Evolutionary conservation across 2,797 vertebrate genomes (phyloP).

Genomic region (Molothrus ater): DNA sequence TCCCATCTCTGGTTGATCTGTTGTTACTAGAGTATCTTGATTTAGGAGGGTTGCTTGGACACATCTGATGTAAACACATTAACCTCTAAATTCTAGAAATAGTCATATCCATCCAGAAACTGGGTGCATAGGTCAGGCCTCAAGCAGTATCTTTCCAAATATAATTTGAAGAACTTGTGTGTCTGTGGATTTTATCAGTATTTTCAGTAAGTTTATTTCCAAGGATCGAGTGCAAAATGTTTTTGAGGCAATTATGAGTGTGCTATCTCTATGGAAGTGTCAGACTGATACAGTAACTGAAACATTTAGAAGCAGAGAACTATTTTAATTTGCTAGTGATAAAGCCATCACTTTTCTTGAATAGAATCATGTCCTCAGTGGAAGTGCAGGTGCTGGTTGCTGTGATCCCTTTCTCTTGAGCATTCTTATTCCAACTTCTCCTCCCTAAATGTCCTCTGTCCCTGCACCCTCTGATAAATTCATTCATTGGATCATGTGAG

Average conservation of each 20-base stretch:
- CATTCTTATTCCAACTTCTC: not conserved
- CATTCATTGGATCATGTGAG: not conserved
- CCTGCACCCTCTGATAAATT: not conserved
- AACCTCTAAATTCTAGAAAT: not conserved
- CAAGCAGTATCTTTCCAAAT: not conserved
- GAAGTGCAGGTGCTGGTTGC: not conserved
- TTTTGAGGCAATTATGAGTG: not conserved
- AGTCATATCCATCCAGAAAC: not conserved
- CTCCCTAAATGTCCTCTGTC: not conserved
- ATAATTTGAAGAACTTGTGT: not conserved
- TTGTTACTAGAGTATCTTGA: not conserved
- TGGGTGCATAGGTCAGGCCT: not conserved
- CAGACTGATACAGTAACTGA: not conserved
- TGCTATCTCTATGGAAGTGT: not conserved
- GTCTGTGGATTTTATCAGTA: not conserved
- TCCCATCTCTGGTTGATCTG: rapidly evolving
- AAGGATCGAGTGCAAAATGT: not conserved
- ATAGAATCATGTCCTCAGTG: not conserved
- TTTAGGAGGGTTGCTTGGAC: not conserved
- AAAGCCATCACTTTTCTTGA: not conserved
- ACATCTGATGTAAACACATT: not conserved
- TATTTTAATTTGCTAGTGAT: not conserved
- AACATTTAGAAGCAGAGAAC: not conserved
- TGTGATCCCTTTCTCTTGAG: not conserved
- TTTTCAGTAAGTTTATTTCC: not conserved